Evolutionary conservation across 2,888 invertebrate genomes (phyloP), one percentile per base, ranked within the genome.

Genomic region (Cloeon dipterum): DNA sequence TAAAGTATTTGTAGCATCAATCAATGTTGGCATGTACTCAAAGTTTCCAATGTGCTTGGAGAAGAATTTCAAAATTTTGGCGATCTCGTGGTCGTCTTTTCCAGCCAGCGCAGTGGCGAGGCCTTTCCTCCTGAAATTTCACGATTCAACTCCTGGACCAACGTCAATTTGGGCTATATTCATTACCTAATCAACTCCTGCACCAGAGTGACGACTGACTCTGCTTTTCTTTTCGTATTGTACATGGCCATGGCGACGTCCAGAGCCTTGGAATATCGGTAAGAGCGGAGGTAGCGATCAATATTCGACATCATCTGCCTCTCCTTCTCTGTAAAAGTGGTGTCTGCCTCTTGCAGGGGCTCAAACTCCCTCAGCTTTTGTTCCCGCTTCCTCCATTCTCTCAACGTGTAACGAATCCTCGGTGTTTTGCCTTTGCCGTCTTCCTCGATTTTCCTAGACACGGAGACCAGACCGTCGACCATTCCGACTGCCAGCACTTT

Each of bases 381-480:
- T 61, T 57, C 48, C 63, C 57, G 54, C 65, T 69, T 45, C 65
- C 65, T 29, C 49, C 20, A n/a, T 29, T 21, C 20, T n/a, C 26
- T 25, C 17, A 20, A 37, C 3, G 14, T 11, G n/a, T n/a, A 3
- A 11, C 17, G 23, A 32, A 41, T 35, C 20, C 40, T 37, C 13
- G 41, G 40, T 19, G 11, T 34, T 36, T 43, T 39, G 4, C 41
- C 35, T 25, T 45, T 41, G 13, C 36, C 34, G 19, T 44, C 43
- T 42, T 71, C 67, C 49, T 77, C 77, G 52, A 29, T 5, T 7
- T 79, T 65, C 51, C 79, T 70, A 48, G 75, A 72, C 40, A 94
- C 73, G 7, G 88, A 86, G 43, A 96, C 69, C 32, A 91, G 63
- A 32, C 93, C 93, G 59, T 91, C 88, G 7, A 81, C 72, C 75